Percentiles rank a stretch among this genome's conserved stretches.
Evolutionary conservation across 2,797 vertebrate genomes (phyloP).

Genomic region (Anguilla obscura): DNA sequence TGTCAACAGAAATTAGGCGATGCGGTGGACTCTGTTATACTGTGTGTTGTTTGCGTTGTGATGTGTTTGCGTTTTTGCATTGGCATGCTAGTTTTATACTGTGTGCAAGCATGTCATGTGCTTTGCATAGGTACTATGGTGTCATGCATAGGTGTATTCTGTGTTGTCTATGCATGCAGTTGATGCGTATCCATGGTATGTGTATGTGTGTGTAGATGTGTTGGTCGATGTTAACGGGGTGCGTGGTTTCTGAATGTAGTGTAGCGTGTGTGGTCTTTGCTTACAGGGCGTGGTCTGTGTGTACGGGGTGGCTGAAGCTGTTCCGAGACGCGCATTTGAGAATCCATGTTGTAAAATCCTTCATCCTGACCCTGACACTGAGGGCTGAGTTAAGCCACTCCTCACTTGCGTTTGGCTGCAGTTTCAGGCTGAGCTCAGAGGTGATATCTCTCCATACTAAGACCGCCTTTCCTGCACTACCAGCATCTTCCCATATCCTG

Average conservation of each 20-base stretch:
- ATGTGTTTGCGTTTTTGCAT: background rate
- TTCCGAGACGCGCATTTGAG: background rate
- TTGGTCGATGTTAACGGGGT: slow-evolving; percentile 10
- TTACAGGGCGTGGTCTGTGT: background rate
- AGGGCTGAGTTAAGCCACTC: background rate
- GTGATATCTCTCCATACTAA: background rate
- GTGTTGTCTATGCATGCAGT: background rate
- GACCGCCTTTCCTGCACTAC: slow-evolving; percentile 26
- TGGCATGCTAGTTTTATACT: slow-evolving; percentile 11
- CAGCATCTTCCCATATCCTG: slow-evolving; percentile 49
- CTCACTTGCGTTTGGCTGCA: background rate
- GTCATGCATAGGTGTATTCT: slow-evolving; percentile 18
- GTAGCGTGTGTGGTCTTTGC: background rate
- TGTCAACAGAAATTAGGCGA: slow-evolving; percentile 63
- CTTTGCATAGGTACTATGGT: slow-evolving; percentile 17
- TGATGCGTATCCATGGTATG: background rate
- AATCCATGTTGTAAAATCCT: background rate
- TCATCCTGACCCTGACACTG: background rate
- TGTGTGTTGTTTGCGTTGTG: background rate
- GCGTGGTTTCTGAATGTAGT: background rate
- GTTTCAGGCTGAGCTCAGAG: background rate
- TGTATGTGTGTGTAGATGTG: slow-evolving; percentile 28
- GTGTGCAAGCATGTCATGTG: background rate
- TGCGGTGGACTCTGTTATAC: background rate
- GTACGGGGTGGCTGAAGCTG: background rate